Evolutionary conservation across 2,888 invertebrate genomes (phyloP).

Genomic region (Eupsilia transversa): DNA sequence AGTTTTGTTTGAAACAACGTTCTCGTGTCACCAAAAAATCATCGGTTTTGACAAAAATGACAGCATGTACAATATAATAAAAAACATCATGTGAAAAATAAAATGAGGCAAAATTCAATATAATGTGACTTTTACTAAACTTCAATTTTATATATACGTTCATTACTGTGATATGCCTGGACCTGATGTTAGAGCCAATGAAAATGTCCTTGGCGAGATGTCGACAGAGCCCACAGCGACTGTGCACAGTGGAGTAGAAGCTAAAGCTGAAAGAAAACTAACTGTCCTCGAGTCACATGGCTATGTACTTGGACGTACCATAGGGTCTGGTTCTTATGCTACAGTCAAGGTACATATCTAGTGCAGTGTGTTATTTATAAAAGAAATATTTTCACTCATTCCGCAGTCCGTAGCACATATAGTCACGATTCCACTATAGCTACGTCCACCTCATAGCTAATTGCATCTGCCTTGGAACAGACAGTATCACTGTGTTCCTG

Average conservation of each 20-base stretch:
- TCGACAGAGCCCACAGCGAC: conserved; percentile 87
- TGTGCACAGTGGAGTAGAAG: conserved; percentile 85
- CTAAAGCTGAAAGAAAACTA: conserved; percentile 85
- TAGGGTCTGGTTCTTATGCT: conserved; percentile 96
- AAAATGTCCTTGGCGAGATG: conserved; percentile 89
- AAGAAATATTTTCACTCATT: neutral
- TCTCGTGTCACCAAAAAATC: conserved; percentile 69
- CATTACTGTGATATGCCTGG: conserved; percentile 89
- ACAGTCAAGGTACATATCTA: conserved; percentile 92
- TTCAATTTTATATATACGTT: conserved; percentile 78
- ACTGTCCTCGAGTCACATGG: conserved; percentile 95
- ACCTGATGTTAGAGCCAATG: conserved; percentile 88
- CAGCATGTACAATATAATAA: conserved; percentile 80
- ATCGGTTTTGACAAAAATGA: conserved; percentile 82
- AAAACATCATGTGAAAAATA: conserved; percentile 78
- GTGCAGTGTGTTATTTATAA: conserved; percentile 4
- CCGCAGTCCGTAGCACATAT: neutral
- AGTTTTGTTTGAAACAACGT: conserved; percentile 76
- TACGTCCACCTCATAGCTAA: neutral
- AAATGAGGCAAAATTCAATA: conserved; percentile 85
- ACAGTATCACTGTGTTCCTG: neutral
- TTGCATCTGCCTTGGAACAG: neutral
- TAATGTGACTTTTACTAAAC: conserved; percentile 82
- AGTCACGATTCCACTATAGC: neutral
- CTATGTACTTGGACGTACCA: conserved; percentile 93